These are phyloP conservation scores for Tolypeutes matacus DNA, from an alignment of 2,797 vertebrate genomes.

Conservation along the genomic window DNA sequence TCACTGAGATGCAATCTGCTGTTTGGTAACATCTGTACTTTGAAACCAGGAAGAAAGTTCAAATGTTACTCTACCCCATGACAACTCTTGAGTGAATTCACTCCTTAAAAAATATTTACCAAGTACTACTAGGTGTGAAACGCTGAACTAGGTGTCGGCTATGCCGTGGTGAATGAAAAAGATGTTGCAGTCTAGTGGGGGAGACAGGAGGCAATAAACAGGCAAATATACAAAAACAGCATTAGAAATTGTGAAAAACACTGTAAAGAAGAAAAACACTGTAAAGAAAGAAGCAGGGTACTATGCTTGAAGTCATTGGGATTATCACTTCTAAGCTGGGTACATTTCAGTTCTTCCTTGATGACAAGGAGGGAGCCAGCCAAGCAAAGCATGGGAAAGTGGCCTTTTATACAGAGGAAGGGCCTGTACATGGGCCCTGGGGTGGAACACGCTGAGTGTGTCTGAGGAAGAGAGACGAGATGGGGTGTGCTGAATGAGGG, in stretches of 20 bases:
- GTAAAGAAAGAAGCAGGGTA: background rate
- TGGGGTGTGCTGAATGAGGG: no score
- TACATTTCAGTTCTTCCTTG: background rate
- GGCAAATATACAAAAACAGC: background rate
- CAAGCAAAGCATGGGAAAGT: background rate
- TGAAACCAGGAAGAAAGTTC: background rate
- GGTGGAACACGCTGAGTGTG: fast-evolving
- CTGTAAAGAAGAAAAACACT: background rate
- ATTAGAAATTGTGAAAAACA: background rate
- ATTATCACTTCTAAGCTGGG: background rate
- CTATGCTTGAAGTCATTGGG: background rate
- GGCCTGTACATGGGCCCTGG: no score
- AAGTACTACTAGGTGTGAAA: background rate
- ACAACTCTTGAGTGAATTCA: background rate
- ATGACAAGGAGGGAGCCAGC: background rate
- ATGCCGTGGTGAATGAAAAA: background rate
- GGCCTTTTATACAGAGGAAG: background rate
- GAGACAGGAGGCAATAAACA: background rate
- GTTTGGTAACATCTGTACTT: background rate
- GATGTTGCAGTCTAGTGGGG: background rate
- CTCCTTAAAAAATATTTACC: background rate
- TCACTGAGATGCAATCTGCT: background rate
- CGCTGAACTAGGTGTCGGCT: background rate
- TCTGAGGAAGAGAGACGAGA: background rate
- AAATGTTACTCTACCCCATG: background rate